Evolutionary conservation across 2,888 invertebrate genomes (phyloP), one percentile per base, ranked within the genome.

Genomic region (Nemurella pictetii): DNA sequence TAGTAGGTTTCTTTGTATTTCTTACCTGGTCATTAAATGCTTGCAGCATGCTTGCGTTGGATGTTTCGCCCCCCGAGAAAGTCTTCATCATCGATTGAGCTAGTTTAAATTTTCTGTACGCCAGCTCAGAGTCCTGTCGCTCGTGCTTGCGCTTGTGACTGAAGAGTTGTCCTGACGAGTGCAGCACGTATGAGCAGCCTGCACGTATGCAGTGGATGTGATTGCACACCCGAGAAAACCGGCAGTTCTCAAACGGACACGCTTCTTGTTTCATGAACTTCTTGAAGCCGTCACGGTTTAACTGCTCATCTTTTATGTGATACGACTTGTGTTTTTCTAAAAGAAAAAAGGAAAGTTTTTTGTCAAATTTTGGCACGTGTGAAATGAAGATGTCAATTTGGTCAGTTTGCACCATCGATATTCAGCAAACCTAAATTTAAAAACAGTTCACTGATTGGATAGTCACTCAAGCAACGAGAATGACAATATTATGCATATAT

Each of bases 61-160:
- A 84, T n/a, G 78, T 84, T 25, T 81, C 87, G 26, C 88, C 88
- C 9, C 88, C 89, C 84, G 88, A 88, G 74, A 87, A 87, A 29
- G 86, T 87, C 85, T 87, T 87, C 88, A 90, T 89, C 88, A 90
- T 89, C 86, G 89, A 90, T 87, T 92, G 92, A n/a, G 91, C 91
- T 86, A 94, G 90, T 89, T 94, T 94, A 90, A 94, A 95, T 90
- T 94, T 96, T 90, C 96, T 93, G 90, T 97, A 97, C 5, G 95
- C 96, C 90, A 96, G 92, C 89, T 99, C 98, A 36, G 96, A 96
- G 88, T 98, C 98, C 89, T 96, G 95, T 82, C 98, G 94, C 90
- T 99, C 99, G 90, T 99, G 99, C 89, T 98, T 99, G 85, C 99
- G 94, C 91, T 99, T 99, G 91, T 99, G 99, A 12, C 98, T 98